Evolutionary conservation across 2,888 invertebrate species (phyloP).

Genomic region (Phyllotreta striolata): DNA sequence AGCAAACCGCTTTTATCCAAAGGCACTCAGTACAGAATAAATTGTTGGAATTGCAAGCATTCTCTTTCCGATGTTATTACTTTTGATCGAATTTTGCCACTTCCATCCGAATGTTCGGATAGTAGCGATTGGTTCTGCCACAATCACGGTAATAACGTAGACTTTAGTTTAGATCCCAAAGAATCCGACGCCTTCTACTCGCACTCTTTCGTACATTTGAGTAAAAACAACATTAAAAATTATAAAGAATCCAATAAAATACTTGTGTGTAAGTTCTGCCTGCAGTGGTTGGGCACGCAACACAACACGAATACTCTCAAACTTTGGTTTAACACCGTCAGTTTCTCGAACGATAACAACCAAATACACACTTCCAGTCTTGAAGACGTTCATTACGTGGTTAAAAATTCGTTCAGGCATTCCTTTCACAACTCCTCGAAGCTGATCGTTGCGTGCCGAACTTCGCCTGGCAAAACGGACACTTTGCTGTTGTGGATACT

Average conservation of each 20-base stretch:
- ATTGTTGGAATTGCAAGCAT: conserved; percentile 58
- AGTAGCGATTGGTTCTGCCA: conserved; percentile 75
- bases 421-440: conserved; percentile 66
- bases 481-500: conserved; percentile 69
- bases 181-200: conserved; percentile 67
- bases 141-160: conserved; percentile 52
- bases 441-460: conserved; percentile 64
- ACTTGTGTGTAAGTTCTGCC: conserved; percentile 67
- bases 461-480: conserved; percentile 61
- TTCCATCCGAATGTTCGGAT: conserved; percentile 69
- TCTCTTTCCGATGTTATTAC: conserved; percentile 52
- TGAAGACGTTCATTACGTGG: conserved; percentile 65
- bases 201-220: conserved; percentile 64
- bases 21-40: conserved; percentile 63
- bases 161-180: conserved; percentile 61
- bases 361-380: conserved; percentile 51
- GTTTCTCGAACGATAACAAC: conserved; percentile 54
- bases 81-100: conserved; percentile 68
- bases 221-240: conserved; percentile 56
- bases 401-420: conserved; percentile 64
- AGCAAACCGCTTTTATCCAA: conserved; percentile 58
- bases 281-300: conserved; percentile 67
- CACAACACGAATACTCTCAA: conserved; percentile 61
- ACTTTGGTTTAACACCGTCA: conserved; percentile 68
- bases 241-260: conserved; percentile 63